phyloP scores from a whole-genome alignment of 1,140 invertebrate genomes.

The Magallana angulata region DNA sequence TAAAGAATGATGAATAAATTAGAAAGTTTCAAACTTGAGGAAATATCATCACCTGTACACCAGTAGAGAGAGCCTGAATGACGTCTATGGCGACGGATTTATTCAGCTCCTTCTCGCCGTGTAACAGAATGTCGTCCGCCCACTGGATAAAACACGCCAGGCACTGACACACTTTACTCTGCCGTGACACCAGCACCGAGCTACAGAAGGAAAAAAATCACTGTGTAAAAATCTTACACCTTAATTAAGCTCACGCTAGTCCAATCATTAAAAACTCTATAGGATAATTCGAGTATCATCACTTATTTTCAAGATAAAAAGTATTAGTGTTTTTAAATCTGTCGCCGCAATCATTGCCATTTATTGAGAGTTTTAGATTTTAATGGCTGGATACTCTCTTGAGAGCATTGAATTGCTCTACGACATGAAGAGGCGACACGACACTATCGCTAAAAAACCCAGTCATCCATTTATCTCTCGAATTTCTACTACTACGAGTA shows the following conservation, averaged over 20 bases:
- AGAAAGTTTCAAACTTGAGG: no score
- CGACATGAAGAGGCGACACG: not conserved
- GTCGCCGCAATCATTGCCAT: no score
- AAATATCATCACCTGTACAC: slow-evolving; percentile 84
- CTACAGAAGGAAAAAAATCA: slow-evolving; percentile 76
- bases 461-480: no score
- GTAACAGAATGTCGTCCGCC: slow-evolving; percentile 92
- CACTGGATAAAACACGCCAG: slow-evolving; percentile 92
- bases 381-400: not conserved
- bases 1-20: no score
- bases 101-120: slow-evolving; percentile 84
- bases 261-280: no score
- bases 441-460: no score
- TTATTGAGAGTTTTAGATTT: not conserved
- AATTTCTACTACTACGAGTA: not conserved
- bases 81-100: slow-evolving; percentile 87
- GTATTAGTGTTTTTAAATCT: no score
- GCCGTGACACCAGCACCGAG: slow-evolving; percentile 86
- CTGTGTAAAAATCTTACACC: no score
- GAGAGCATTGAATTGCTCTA: not conserved
- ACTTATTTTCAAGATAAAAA: no score
- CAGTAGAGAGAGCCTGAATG: slow-evolving; percentile 88
- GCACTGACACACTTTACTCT: slow-evolving; percentile 91
- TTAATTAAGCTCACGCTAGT: no score
- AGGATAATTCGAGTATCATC: no score